Evolutionary conservation across 2,113 vertebrate species (phyloP), one percentile per base, ranked within the genome.

Genomic region (Pseudopodoces humilis): DNA sequence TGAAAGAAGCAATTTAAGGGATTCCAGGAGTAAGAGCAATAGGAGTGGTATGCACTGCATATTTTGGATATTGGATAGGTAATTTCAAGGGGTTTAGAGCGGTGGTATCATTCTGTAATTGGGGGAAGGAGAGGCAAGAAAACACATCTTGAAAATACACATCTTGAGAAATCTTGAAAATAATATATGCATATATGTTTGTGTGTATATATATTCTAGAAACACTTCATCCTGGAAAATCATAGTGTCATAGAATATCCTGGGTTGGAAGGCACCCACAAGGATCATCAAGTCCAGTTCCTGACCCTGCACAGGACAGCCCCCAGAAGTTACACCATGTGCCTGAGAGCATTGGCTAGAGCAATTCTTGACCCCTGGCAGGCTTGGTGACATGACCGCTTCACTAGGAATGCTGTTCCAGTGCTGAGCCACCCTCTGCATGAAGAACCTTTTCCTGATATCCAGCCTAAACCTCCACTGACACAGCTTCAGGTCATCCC

Each of bases 31-130:
- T 62, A 53, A 58, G 8, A 46, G 22, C 27, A 44, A 5, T 22
- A 72, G 24, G 11, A 24, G 6, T 64, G 7, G 4, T 75, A 25
- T 21, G 20, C 12, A 7, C 7, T 90, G 28, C 1, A 0, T 71
- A 4, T 65, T 85, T 33, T 0, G 1, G 12, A 2, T 59, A 30
- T 50, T 67, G 18, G 8, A 31, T 60, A 22, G 7, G 8, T 78
- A 52, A 21, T 72, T 83, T 30, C 11, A 35, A 67, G 58, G 4
- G 2, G 3, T 55, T 84, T 62, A 30, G 27, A 71, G 17, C 17
- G 58, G 25, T 25, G 15, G 5, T 49, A 13, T 1, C 4, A 5
- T 11, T 13, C 15, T 39, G 0, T 20, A 49, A 17, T 3, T 79
- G 27, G 16, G 12, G 18, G 7, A 84, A 56, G 15, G 7, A 49